Evolutionary conservation across 2,113 vertebrate species (phyloP).

Genomic region (Sapajus apella): DNA sequence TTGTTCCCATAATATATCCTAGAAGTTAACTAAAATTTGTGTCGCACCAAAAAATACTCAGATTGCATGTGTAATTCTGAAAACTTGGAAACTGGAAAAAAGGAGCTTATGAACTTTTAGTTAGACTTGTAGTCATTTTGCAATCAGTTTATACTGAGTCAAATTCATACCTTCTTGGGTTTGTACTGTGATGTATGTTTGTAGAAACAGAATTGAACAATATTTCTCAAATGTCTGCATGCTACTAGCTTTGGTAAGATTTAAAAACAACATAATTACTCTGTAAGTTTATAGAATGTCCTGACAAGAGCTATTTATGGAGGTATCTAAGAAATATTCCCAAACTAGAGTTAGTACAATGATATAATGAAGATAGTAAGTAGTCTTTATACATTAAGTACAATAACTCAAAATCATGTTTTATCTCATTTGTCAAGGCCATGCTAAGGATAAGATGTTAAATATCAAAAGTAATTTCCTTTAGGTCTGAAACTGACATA

Average conservation of each 20-base stretch:
- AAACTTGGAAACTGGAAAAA: background rate
- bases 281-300: background rate
- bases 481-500: background rate
- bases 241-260: slow-evolving; percentile 9
- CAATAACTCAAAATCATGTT: background rate
- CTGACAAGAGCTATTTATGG: background rate
- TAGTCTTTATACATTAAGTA: background rate
- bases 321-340: background rate
- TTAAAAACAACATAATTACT: background rate
- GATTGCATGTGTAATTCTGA: slow-evolving; percentile 40
- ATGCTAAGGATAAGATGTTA: background rate
- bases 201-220: background rate
- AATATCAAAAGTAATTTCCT: background rate
- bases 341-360: background rate
- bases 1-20: slow-evolving; percentile 50
- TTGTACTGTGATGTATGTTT: background rate
- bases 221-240: background rate
- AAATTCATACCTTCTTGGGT: background rate
- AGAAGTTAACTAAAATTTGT: slow-evolving; percentile 53
- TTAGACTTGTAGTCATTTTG: background rate
- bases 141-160: background rate
- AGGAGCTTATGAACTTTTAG: background rate
- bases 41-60: slow-evolving; percentile 10
- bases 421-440: slow-evolving; percentile 13
- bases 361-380: background rate